Evolutionary conservation across 2,113 vertebrate genomes (phyloP).

Genomic region (Irena cyanogastra): DNA sequence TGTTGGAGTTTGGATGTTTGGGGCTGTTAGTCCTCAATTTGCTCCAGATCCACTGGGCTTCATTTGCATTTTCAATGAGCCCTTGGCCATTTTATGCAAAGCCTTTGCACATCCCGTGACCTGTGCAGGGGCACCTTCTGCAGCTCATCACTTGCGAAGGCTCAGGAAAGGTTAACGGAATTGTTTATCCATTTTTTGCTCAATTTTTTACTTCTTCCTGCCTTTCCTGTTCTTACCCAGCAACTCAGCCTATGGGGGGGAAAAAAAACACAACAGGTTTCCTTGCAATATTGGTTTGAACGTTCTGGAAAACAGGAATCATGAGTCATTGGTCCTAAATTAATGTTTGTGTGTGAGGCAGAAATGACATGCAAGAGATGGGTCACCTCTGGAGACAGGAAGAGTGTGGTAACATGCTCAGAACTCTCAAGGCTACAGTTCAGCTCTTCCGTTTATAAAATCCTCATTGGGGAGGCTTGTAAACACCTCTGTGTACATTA

Average conservation of each 20-base stretch:
- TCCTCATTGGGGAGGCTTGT: not conserved
- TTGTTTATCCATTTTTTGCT: not conserved
- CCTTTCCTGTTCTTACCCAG: slow-evolving; percentile 62
- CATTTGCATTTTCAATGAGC: not conserved
- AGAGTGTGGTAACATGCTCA: not conserved
- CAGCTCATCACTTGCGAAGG: not conserved
- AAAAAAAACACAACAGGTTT: slow-evolving; percentile 34
- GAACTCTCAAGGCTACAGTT: slow-evolving; percentile 26
- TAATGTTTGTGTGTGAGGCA: slow-evolving; percentile 8
- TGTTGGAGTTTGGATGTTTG: not conserved
- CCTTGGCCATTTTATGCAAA: not conserved
- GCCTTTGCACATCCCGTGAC: not conserved
- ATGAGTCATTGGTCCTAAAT: slow-evolving; percentile 68
- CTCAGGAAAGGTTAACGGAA: slow-evolving; percentile 14
- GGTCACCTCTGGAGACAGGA: slow-evolving; percentile 54
- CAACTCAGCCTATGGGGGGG: not conserved
- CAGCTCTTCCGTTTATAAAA: slow-evolving; percentile 34
- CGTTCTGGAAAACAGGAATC: slow-evolving; percentile 74
- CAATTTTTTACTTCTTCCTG: slow-evolving; percentile 40
- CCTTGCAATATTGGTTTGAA: slow-evolving; percentile 63
- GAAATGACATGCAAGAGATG: slow-evolving; percentile 13
- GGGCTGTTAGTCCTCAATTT: not conserved
- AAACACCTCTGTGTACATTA: not conserved
- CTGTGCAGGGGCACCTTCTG: not conserved
- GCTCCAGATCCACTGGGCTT: not conserved